Conservation (phyloP, 2,797 vertebrate species). For the Poeciliopsis turneri region DNA sequence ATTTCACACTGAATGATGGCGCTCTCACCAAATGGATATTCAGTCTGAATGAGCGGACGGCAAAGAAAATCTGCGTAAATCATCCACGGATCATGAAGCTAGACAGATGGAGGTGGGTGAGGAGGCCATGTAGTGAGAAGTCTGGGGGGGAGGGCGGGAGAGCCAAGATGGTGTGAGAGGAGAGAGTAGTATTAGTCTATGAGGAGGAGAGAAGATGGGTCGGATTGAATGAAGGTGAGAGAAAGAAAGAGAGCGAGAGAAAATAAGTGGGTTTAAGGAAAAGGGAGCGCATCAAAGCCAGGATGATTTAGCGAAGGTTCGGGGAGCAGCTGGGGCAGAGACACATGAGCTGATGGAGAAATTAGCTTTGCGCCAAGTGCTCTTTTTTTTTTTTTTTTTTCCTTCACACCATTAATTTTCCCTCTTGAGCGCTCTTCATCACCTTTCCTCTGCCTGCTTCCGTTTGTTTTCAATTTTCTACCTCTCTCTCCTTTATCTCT, state of each 20-base stretch:
- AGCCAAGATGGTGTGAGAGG: conserved; percentile 24
- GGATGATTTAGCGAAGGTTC: conserved; percentile 21
- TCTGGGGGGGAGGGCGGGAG: conserved; percentile 19
- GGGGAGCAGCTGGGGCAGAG: conserved; percentile 33
- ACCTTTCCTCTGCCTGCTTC: neutral
- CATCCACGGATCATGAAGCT: conserved; percentile 23
- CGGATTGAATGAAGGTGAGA: conserved; percentile 41
- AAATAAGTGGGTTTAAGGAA: conserved; percentile 14
- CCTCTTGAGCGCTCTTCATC: neutral
- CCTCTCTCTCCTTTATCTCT: neutral
- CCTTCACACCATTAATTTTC: neutral
- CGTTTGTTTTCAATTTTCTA: conserved; percentile 10
- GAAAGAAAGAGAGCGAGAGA: no score
- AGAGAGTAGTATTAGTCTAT: conserved; percentile 29
- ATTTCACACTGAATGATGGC: conserved; percentile 20
- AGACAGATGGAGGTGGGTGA: conserved; percentile 20
- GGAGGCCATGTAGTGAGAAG: conserved; percentile 18
- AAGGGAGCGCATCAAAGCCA: conserved; percentile 31
- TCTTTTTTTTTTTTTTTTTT: neutral
- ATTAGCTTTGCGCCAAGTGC: conserved; percentile 31
- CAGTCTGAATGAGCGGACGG: conserved; percentile 4
- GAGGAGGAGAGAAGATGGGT: conserved; percentile 32
- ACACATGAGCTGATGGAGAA: conserved; percentile 31
- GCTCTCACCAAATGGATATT: conserved; percentile 12
- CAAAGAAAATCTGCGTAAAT: neutral